These are phyloP conservation scores for Sarcophaga bullata DNA, from an alignment of 1,140 invertebrate species.

Conservation along the genomic window DNA sequence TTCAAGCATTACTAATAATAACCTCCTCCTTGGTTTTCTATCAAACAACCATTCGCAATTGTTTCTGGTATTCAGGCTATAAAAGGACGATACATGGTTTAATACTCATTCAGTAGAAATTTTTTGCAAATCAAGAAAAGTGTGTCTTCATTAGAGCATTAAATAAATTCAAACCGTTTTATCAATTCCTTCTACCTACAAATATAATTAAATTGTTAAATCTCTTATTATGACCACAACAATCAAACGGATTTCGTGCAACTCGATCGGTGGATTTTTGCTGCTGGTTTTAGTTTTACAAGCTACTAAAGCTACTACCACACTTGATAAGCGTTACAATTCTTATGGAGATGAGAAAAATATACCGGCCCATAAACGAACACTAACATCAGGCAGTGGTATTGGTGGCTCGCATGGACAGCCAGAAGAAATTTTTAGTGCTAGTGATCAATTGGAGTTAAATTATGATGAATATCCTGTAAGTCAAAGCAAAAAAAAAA, in stretches of 20 bases:
- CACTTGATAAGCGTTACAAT: neutral
- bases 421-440: slow-evolving; percentile 61
- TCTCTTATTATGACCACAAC: neutral
- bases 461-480: slow-evolving; percentile 64
- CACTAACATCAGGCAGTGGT: slow-evolving; percentile 8
- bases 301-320: neutral
- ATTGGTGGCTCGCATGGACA: slow-evolving; percentile 47
- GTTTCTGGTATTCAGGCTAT: slow-evolving; percentile 20
- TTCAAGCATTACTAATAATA: neutral
- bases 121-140: neutral
- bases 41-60: neutral
- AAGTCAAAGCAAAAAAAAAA: slow-evolving; percentile 46
- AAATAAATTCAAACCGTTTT: neutral
- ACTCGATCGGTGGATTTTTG: slow-evolving; percentile 10
- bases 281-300: slow-evolving; percentile 4
- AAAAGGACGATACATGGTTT: slow-evolving; percentile 17
- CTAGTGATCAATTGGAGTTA: slow-evolving; percentile 50
- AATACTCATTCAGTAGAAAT: slow-evolving; percentile 34
- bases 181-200: neutral
- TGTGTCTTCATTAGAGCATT: neutral
- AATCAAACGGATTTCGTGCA: too few relatives aligned
- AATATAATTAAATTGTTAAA: neutral
- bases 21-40: neutral
- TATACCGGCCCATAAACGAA: slow-evolving; percentile 15
- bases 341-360: neutral